Conservation (phyloP, 2,888 invertebrate species). For the Griposia aprilina region DNA sequence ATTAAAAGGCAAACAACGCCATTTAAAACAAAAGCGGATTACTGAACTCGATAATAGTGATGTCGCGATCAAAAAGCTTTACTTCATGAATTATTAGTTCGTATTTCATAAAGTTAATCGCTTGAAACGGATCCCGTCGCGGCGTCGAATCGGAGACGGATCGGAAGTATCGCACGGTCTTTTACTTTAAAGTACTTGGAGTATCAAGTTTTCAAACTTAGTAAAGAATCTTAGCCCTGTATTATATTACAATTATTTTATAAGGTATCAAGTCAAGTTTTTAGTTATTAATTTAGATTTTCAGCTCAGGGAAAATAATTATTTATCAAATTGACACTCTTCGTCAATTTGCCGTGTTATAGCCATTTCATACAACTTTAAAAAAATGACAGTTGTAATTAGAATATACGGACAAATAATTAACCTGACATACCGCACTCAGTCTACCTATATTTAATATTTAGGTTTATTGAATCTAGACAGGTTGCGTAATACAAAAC, state of each 20-base stretch:
- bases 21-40: constrained; percentile 66
- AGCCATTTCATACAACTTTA: background rate
- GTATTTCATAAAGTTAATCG: constrained; percentile 74
- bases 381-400: background rate
- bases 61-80: constrained; percentile 66
- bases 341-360: background rate
- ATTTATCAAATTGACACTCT: background rate
- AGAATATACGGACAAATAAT: background rate
- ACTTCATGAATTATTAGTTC: constrained; percentile 73
- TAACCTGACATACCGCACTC: background rate
- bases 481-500: background rate
- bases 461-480: background rate
- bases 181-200: constrained; percentile 15
- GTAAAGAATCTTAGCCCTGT: background rate
- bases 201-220: constrained; percentile 9
- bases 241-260: constrained; percentile 1
- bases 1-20: constrained; percentile 60
- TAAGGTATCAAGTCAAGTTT: background rate
- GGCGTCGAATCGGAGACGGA: constrained; percentile 38
- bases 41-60: constrained; percentile 61
- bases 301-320: background rate
- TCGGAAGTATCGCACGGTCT: constrained; percentile 20
- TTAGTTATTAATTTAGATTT: background rate
- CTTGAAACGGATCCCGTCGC: constrained; percentile 52
- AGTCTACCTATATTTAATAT: background rate